Conservation (phyloP, 2,113 vertebrate genomes). For the Erythrocercus mccallii region DNA sequence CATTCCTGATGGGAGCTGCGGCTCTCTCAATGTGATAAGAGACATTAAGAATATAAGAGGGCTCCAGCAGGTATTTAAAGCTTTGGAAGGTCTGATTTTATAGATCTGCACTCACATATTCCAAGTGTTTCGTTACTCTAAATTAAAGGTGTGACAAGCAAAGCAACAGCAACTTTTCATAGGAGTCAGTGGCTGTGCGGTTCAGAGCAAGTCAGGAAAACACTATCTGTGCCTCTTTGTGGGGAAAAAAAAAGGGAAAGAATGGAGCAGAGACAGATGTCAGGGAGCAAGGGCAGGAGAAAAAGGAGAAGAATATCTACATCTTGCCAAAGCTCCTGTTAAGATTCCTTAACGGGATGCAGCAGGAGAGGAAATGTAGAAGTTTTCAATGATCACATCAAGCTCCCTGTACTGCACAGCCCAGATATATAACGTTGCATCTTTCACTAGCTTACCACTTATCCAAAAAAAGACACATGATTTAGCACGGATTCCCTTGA, state of each 20-base stretch:
- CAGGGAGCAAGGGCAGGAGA: not conserved
- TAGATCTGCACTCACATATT: not conserved
- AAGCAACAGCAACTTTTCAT: not conserved
- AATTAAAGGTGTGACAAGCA: slow-evolving; percentile 1
- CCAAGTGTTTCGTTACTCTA: not conserved
- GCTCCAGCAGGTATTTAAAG: not conserved
- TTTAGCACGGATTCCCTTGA: not conserved
- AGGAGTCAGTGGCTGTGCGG: not conserved
- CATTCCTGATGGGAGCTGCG: not conserved
- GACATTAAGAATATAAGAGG: not conserved
- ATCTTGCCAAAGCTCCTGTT: not conserved
- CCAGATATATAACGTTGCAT: not conserved
- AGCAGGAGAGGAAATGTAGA: not conserved
- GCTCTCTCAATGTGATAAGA: not conserved
- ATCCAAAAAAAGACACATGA: not conserved
- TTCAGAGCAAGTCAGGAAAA: not conserved
- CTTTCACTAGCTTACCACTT: not conserved
- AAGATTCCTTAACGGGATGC: not conserved
- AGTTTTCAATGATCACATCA: not conserved
- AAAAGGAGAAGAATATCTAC: not conserved
- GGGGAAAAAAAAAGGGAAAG: not conserved
- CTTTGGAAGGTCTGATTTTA: not conserved
- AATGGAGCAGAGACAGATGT: not conserved
- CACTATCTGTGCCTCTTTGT: not conserved
- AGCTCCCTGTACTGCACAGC: not conserved